Evolutionary conservation across 2,797 vertebrate genomes (phyloP), one percentile per base, ranked within the genome.

Genomic region (Pantherophis vulpinus): DNA sequence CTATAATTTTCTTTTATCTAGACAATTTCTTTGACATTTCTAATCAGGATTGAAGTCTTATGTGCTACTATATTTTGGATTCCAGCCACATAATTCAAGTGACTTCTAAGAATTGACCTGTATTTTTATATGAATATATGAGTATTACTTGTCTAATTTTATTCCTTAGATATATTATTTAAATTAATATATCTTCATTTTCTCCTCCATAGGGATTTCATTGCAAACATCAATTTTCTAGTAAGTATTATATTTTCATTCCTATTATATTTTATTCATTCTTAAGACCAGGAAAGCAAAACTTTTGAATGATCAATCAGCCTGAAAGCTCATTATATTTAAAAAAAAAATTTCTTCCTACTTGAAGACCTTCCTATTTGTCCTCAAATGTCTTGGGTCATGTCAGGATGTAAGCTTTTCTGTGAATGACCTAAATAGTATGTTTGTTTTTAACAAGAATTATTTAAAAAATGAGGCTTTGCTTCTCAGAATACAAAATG

Each of bases 191-290:
- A 86, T 83, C 74, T 94, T 94, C 11, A 27, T 27, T 92, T 97
- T 97, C 93, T 95, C 95, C 96, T 94, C 27, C 95, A 47, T 47
- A 97, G 97, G 97, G 97, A 32, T 95, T 97, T 95, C 94, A 95
- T 56, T 97, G 97, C 94, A 97, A 95, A 96, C 95, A 91, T 89
- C 96, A 96, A 90, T 88, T 95, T 95, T 96, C 95, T 47, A 91
- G 97, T 97, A 66, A 97, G 97, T 97, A 96, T 86, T 59, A 2
- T 0, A 63, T 94, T 94, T 25, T 87, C 0, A 88, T 83, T 95
- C 16, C 9, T 74, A 74, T 74, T 74, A 74, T 74, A 74, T 74
- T 74, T 37, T 2, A 74, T 74, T 74, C 70, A 1, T 5, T 5
- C 79, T 94, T 93, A 0, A 87, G 20, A 91, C 96, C 63, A 86